These are phyloP conservation scores for Porites lobata DNA, from an alignment of 92 coral and sea anemone genomes.

Conservation along the genomic window DNA sequence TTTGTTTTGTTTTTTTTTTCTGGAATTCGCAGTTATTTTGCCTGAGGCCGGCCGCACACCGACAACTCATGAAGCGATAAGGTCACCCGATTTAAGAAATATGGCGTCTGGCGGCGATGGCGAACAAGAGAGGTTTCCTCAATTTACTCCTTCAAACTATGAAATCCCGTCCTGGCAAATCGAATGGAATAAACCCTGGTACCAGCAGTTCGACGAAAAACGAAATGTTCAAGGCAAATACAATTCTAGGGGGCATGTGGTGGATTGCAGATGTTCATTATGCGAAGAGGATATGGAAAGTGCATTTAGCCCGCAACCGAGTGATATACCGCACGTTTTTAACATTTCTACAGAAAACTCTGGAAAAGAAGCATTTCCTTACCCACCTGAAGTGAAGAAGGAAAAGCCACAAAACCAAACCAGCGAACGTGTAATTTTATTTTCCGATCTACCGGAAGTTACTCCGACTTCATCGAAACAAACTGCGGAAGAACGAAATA, in stretches of 20 bases:
- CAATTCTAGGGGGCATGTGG: constrained; percentile 75
- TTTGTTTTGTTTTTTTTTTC: constrained; percentile 7
- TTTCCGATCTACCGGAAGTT: constrained; percentile 89
- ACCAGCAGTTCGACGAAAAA: constrained; percentile 69
- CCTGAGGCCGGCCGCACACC: not conserved
- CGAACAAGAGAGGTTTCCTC: constrained; percentile 61
- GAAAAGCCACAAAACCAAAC: constrained; percentile 33
- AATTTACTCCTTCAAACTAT: constrained; percentile 77
- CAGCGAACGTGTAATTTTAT: constrained; percentile 70
- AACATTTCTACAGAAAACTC: constrained; percentile 65
- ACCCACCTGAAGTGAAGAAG: constrained; percentile 25
- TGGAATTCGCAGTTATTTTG: constrained; percentile 2
- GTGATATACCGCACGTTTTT: constrained; percentile 57
- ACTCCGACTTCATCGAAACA: constrained; percentile 45
- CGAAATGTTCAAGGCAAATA: constrained; percentile 53
- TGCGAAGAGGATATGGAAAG: constrained; percentile 90
- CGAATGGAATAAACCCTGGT: constrained; percentile 92
- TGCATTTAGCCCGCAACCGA: constrained; percentile 78
- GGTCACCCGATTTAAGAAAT: not conserved
- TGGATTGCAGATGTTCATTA: constrained; percentile 77
- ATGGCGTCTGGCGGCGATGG: constrained; percentile 62
- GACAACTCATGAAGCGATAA: not conserved
- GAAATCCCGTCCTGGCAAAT: constrained; percentile 95
- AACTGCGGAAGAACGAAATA: constrained; percentile 5
- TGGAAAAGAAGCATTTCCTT: constrained; percentile 29